Evolutionary conservation across 2,113 vertebrate genomes (phyloP).

Genomic region (Ancistrus triradiatus): DNA sequence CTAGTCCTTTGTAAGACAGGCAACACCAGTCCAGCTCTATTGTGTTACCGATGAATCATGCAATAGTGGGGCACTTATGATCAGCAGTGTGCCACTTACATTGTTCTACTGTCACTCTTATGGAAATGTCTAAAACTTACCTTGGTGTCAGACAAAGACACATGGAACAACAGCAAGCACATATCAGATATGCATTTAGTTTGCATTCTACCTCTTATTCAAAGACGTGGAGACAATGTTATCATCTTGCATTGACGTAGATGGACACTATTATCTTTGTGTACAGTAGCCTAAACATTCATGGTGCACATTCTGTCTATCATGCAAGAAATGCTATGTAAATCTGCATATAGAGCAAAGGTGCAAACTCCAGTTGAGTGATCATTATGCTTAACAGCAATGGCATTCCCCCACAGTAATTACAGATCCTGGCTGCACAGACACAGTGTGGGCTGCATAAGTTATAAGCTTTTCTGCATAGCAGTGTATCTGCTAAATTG

Average conservation of each 20-base stretch:
- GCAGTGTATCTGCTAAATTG: not conserved
- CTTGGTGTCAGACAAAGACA: conserved; percentile 13
- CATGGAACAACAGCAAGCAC: too few species aligned
- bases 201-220: too few species aligned
- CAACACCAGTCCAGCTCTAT: not conserved
- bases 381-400: too few species aligned
- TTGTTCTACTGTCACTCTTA: not conserved
- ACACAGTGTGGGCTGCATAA: too few species aligned
- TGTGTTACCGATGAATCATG: not conserved
- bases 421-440: not conserved
- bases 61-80: not conserved
- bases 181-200: too few species aligned
- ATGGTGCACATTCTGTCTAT: not conserved
- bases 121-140: conserved; percentile 3
- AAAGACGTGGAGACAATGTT: too few species aligned
- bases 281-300: not conserved
- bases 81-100: not conserved
- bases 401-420: too few species aligned
- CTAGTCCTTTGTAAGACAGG: not conserved
- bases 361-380: too few species aligned
- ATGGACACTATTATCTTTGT: too few species aligned
- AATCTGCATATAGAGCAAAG: too few species aligned
- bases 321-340: not conserved
- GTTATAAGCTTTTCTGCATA: not conserved
- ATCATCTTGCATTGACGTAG: too few species aligned